A percentile compares a stretch with the other conserved stretches of the same genome.
Evolutionary conservation across 2,888 invertebrate genomes (phyloP).

Genomic region (Hololepta plana): DNA sequence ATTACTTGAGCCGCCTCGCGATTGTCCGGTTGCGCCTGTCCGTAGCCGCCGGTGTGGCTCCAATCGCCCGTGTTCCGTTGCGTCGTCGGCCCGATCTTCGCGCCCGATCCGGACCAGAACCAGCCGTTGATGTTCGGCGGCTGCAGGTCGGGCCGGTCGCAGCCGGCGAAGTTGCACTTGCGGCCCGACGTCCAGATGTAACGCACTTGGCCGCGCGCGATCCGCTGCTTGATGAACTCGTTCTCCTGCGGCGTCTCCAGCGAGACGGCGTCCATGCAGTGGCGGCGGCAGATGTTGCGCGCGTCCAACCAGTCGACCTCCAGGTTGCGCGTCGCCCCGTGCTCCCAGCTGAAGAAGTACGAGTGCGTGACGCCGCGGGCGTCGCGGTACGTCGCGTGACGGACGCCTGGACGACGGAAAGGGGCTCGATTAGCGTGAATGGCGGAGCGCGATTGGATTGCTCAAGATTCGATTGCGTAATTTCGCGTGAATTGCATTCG

Average conservation of each 20-base stretch:
- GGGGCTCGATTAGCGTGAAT: no score
- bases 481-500: neutral
- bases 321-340: constrained; percentile 58
- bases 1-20: constrained; percentile 72
- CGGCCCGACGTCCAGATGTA: constrained; percentile 88
- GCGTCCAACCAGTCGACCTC: constrained; percentile 86
- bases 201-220: constrained; percentile 56
- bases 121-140: constrained; percentile 76
- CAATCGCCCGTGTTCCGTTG: constrained; percentile 82
- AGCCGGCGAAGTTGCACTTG: constrained; percentile 84
- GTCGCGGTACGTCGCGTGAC: constrained; percentile 76
- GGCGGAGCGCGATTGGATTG: no score
- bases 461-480: constrained; percentile 1
- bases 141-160: constrained; percentile 63
- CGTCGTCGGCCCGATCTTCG: constrained; percentile 75
- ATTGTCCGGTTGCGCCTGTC: constrained; percentile 77
- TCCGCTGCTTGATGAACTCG: constrained; percentile 75
- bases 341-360: constrained; percentile 90
- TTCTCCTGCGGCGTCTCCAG: constrained; percentile 83
- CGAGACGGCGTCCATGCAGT: constrained; percentile 87
- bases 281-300: constrained; percentile 77
- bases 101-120: constrained; percentile 91
- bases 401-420: constrained; percentile 66
- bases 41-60: constrained; percentile 76
- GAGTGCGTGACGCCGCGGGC: constrained; percentile 75